A percentile compares a stretch with the other conserved stretches of the same genome.
These are phyloP conservation scores for Takifugu flavidus DNA, from an alignment of 2,113 vertebrate genomes.

Conservation along the genomic window DNA sequence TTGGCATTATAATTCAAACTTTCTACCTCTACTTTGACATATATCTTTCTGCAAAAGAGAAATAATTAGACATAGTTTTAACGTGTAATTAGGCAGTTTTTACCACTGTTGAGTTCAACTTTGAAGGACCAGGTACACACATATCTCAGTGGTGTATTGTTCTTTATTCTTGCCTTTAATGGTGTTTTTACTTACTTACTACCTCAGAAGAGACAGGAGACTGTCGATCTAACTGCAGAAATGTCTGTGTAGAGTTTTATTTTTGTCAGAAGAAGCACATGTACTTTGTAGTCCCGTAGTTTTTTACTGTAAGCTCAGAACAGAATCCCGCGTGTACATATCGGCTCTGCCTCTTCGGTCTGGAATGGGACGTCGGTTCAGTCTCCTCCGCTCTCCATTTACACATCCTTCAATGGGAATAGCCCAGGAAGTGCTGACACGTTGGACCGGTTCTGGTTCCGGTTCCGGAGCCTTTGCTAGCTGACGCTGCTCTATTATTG, in stretches of 20 bases:
- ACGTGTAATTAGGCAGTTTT: slow-evolving; percentile 41
- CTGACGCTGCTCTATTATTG: too few species aligned
- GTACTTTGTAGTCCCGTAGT: slow-evolving; percentile 55
- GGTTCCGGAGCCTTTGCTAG: too few species aligned
- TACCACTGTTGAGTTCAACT: slow-evolving; percentile 39
- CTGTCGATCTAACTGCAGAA: slow-evolving; percentile 62
- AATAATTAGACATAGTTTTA: slow-evolving; percentile 50
- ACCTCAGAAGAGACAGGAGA: slow-evolving; percentile 66
- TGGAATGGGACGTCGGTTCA: slow-evolving; percentile 21
- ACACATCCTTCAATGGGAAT: not conserved
- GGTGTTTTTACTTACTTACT: slow-evolving; percentile 68
- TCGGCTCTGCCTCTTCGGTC: slow-evolving; percentile 25
- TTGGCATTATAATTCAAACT: slow-evolving; percentile 56
- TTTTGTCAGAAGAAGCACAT: slow-evolving; percentile 60
- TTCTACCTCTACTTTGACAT: slow-evolving; percentile 66
- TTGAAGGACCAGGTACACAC: slow-evolving; percentile 33
- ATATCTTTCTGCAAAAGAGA: slow-evolving; percentile 49
- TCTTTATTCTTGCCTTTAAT: slow-evolving; percentile 57
- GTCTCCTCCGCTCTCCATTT: too few species aligned
- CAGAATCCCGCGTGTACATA: slow-evolving; percentile 4
- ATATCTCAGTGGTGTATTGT: slow-evolving; percentile 27
- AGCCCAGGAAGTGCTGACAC: not conserved
- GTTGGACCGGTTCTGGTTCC: too few species aligned
- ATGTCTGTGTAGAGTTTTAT: slow-evolving; percentile 57
- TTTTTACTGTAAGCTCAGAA: slow-evolving; percentile 38